These are phyloP conservation scores for Uromys caudimaculatus DNA, from an alignment of 2,797 vertebrate genomes.

Conservation along the genomic window DNA sequence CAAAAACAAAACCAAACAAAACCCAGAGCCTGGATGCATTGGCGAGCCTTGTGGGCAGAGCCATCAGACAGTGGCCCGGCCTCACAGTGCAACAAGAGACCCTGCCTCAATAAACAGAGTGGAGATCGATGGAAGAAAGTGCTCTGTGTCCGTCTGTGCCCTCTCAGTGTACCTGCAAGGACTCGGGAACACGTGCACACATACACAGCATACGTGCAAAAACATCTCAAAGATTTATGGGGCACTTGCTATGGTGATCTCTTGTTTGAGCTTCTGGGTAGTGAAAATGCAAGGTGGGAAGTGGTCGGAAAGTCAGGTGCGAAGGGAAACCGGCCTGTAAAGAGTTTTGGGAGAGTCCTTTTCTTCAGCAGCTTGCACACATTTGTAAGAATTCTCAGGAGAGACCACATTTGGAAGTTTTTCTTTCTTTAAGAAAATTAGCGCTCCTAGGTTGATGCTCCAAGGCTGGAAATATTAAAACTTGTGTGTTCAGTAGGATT, in stretches of 20 bases:
- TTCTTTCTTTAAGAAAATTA: neutral
- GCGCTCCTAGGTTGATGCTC: neutral
- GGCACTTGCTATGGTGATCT: rapidly evolving
- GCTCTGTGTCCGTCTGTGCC: neutral
- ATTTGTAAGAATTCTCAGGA: neutral
- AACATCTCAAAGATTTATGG: neutral
- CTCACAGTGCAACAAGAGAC: neutral
- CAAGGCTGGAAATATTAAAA: neutral
- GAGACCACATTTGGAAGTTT: neutral
- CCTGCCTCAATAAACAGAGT: neutral
- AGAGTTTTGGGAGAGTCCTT: neutral
- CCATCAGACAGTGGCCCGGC: neutral
- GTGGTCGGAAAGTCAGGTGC: neutral
- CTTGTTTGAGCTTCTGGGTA: neutral
- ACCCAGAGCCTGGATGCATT: neutral
- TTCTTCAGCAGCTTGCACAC: rapidly evolving
- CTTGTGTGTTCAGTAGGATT: neutral
- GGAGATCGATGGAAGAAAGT: neutral
- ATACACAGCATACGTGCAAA: neutral
- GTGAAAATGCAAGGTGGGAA: neutral
- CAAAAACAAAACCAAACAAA: neutral
- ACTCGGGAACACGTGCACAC: neutral
- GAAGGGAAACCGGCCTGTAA: neutral
- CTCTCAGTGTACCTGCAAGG: neutral
- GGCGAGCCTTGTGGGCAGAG: neutral